phyloP scores from a whole-genome alignment of 2,888 invertebrate genomes.

The Agriopis marginaria region DNA sequence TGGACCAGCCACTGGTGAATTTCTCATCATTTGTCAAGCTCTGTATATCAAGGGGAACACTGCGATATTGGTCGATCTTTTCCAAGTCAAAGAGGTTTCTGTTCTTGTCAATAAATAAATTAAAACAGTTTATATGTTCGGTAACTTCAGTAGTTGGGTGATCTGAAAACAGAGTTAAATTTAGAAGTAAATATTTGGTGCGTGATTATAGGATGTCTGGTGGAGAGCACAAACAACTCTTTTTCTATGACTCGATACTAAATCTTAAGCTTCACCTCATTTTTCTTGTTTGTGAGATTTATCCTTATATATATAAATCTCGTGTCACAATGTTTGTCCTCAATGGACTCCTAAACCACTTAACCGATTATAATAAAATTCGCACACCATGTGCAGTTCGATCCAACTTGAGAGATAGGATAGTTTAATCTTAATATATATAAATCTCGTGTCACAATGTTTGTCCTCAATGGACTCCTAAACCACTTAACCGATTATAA shows the following conservation, averaged over 20 bases:
- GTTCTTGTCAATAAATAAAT: constrained; percentile 69
- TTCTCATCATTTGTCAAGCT: constrained; percentile 83
- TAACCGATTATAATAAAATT: no score
- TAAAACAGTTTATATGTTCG: constrained; percentile 62
- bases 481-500: no score
- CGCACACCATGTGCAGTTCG: no score
- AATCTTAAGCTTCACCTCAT: background rate
- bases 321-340: no score
- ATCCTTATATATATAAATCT: no score
- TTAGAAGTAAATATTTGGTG: background rate
- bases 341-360: no score
- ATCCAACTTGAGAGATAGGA: no score
- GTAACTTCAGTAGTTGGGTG: constrained; percentile 64
- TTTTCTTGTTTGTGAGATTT: background rate
- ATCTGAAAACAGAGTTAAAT: constrained; percentile 55
- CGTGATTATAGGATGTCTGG: no score
- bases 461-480: no score
- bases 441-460: no score
- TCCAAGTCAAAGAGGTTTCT: constrained; percentile 80
- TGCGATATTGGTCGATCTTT: constrained; percentile 86
- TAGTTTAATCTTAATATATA: no score
- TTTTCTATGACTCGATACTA: background rate
- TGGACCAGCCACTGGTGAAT: constrained; percentile 87
- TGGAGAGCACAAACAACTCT: background rate
- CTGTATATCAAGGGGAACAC: constrained; percentile 87